phyloP scores from a whole-genome alignment of 2,888 invertebrate species.

The Mylabris sibirica region DNA sequence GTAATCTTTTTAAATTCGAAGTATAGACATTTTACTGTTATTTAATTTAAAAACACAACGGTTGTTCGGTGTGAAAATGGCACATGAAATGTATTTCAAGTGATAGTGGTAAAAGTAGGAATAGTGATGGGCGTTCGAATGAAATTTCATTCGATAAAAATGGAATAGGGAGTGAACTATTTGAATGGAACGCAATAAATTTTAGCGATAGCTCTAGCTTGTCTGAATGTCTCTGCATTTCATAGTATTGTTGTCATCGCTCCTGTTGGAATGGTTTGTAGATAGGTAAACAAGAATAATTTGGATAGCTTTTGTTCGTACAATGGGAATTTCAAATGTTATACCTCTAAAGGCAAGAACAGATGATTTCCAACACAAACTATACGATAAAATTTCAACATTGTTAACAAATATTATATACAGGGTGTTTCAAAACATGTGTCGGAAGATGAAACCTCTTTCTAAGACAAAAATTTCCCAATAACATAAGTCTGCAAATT shows the following conservation, averaged over 20 bases:
- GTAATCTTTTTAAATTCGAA: background rate
- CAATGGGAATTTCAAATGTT: slow-evolving; percentile 9
- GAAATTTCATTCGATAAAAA: slow-evolving; percentile 10
- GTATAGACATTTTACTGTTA: too few species aligned
- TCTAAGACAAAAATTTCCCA: too few species aligned
- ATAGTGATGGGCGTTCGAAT: slow-evolving; percentile 4
- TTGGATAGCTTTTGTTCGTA: slow-evolving; percentile 12
- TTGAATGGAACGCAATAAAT: slow-evolving; percentile 10
- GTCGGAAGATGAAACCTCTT: too few species aligned
- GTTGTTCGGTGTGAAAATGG: background rate
- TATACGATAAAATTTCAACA: background rate
- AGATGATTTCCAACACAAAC: background rate
- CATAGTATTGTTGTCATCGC: slow-evolving; percentile 5
- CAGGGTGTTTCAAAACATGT: too few species aligned
- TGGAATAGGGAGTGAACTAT: slow-evolving; percentile 7
- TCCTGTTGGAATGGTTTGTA: background rate
- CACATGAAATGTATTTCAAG: background rate
- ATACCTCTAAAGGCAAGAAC: background rate
- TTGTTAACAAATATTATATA: background rate
- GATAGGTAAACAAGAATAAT: slow-evolving; percentile 13
- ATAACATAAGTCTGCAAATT: too few species aligned
- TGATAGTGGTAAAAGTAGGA: background rate
- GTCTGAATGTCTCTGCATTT: slow-evolving; percentile 6
- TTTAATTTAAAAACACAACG: background rate
- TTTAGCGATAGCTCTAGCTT: background rate